Percentiles rank a stretch among this genome's conserved stretches.
These are phyloP conservation scores for Octomys mimax DNA, from an alignment of 2,797 vertebrate genomes.

Conservation along the genomic window DNA sequence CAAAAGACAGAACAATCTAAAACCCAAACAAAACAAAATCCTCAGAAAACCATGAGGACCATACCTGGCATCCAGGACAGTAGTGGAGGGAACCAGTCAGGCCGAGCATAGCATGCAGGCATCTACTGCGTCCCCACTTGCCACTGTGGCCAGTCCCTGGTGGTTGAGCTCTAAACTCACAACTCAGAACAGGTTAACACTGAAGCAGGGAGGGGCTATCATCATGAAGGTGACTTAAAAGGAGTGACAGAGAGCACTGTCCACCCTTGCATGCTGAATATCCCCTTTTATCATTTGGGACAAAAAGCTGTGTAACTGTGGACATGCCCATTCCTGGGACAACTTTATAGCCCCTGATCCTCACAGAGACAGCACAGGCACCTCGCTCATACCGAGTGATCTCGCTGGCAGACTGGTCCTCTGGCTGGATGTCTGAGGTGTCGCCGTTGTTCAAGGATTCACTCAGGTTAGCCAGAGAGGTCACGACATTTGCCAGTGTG, in stretches of 20 bases:
- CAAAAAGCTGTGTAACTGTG: slow-evolving; percentile 50
- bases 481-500: slow-evolving; percentile 98
- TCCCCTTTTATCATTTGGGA: neutral
- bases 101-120: neutral
- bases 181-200: slow-evolving; percentile 37
- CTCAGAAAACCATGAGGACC: neutral
- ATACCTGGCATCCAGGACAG: neutral
- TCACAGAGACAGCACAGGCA: neutral
- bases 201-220: neutral
- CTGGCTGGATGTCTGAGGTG: slow-evolving; percentile 93
- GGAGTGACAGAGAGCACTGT: neutral
- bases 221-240: neutral
- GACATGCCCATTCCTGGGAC: neutral
- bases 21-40: neutral
- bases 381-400: slow-evolving; percentile 94
- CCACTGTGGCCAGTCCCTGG: neutral
- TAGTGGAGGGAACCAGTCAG: neutral
- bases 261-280: neutral
- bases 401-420: slow-evolving; percentile 96
- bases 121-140: neutral
- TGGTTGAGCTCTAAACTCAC: neutral
- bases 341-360: neutral
- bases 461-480: slow-evolving; percentile 96
- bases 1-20: neutral
- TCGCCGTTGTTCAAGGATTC: slow-evolving; percentile 96